phyloP scores from a whole-genome alignment of 2,888 invertebrate species.

The Arge pagana region DNA sequence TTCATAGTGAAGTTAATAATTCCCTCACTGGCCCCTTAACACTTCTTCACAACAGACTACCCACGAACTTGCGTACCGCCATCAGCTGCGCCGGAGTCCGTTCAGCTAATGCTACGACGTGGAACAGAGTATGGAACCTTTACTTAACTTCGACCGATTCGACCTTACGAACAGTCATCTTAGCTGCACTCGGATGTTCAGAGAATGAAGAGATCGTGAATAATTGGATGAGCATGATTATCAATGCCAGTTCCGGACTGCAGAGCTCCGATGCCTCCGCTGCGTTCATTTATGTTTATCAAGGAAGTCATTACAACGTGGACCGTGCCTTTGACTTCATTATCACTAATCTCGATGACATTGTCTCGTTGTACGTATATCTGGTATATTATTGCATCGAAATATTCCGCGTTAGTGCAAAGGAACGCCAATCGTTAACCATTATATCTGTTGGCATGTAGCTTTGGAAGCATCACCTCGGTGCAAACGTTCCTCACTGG shows the following conservation, averaged over 20 bases:
- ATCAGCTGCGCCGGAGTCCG: slow-evolving; percentile 60
- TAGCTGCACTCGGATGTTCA: slow-evolving; percentile 58
- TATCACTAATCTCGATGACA: slow-evolving; percentile 33
- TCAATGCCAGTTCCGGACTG: slow-evolving; percentile 9
- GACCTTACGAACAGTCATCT: slow-evolving; percentile 51
- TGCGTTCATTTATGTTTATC: slow-evolving; percentile 28
- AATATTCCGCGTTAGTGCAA: too few relatives aligned
- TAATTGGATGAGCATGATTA: slow-evolving; percentile 25
- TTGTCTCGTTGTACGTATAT: slow-evolving; percentile 23
- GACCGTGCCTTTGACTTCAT: slow-evolving; percentile 38
- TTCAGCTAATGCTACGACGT: slow-evolving; percentile 29
- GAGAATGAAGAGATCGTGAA: slow-evolving; percentile 54
- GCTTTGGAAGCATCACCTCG: background rate
- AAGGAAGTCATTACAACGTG: slow-evolving; percentile 35
- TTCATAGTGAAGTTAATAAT: background rate
- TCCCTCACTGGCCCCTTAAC: background rate
- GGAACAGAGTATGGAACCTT: slow-evolving; percentile 30
- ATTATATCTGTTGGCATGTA: background rate
- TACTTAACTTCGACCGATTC: slow-evolving; percentile 31
- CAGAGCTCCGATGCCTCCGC: slow-evolving; percentile 9
- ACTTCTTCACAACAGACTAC: slow-evolving; percentile 57
- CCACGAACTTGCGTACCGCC: slow-evolving; percentile 54
- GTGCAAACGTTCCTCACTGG: slow-evolving; percentile 19
- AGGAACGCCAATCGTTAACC: background rate
- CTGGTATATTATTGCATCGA: too few relatives aligned